Evolutionary conservation across 2,113 vertebrate species (phyloP).

Genomic region (Malaclemys terrapin): DNA sequence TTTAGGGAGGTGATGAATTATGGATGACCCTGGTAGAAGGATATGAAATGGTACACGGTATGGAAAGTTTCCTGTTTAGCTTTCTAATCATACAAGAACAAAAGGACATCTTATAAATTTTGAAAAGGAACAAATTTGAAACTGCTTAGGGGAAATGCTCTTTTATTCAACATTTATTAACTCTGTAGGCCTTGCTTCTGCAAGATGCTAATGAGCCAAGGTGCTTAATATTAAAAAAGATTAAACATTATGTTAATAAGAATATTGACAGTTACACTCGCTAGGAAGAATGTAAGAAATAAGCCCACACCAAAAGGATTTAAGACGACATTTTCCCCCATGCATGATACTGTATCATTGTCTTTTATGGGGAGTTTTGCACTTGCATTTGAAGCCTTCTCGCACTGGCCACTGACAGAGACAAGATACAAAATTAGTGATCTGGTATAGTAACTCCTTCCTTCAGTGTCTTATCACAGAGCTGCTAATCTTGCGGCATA

Average conservation of each 20-base stretch:
- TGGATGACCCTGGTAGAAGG: not conserved
- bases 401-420: accelerated
- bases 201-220: not conserved
- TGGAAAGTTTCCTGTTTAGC: not conserved
- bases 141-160: not conserved
- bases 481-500: not conserved
- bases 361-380: not conserved
- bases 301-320: not conserved
- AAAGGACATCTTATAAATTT: not conserved
- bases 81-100: not conserved
- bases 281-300: not conserved
- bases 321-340: not conserved
- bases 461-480: not conserved
- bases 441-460: not conserved
- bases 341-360: not conserved
- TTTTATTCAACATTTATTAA: constrained; percentile 23
- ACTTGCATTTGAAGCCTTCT: not conserved
- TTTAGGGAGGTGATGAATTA: not conserved
- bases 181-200: not conserved
- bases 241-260: not conserved
- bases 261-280: not conserved
- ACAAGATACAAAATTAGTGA: not conserved
- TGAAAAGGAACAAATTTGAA: not conserved
- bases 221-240: not conserved
- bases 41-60: not conserved